phyloP scores from a whole-genome alignment of 2,113 vertebrate genomes.

The Laticauda colubrina region DNA sequence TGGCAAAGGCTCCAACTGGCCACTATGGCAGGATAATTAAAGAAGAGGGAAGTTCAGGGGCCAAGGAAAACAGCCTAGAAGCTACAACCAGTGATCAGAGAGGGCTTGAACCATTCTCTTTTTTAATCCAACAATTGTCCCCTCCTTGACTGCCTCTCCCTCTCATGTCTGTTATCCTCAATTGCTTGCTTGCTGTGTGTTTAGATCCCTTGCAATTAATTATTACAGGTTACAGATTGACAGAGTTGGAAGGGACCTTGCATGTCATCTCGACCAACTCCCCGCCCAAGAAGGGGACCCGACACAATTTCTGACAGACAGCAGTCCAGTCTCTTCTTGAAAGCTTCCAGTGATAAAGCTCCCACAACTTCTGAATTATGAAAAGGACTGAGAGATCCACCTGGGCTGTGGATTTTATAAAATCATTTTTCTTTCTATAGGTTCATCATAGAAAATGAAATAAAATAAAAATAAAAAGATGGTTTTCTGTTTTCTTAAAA shows the following conservation, averaged over 20 bases:
- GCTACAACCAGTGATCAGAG: background rate
- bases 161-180: background rate
- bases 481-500: background rate
- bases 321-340: no score
- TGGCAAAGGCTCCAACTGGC: background rate
- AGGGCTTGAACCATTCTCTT: background rate
- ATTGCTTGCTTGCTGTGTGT: background rate
- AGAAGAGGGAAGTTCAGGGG: background rate
- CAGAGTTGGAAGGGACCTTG: no score
- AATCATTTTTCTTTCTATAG: background rate
- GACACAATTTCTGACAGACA: no score
- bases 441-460: background rate
- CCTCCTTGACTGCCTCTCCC: background rate
- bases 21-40: background rate
- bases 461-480: background rate
- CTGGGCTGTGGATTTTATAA: background rate
- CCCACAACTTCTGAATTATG: background rate
- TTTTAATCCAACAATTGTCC: background rate
- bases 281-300: no score
- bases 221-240: no score
- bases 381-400: background rate
- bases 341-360: no score
- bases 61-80: background rate
- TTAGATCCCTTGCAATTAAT: background rate
- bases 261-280: no score